Evolutionary conservation across 2,113 vertebrate genomes (phyloP).

Genomic region (Melospiza melodia): DNA sequence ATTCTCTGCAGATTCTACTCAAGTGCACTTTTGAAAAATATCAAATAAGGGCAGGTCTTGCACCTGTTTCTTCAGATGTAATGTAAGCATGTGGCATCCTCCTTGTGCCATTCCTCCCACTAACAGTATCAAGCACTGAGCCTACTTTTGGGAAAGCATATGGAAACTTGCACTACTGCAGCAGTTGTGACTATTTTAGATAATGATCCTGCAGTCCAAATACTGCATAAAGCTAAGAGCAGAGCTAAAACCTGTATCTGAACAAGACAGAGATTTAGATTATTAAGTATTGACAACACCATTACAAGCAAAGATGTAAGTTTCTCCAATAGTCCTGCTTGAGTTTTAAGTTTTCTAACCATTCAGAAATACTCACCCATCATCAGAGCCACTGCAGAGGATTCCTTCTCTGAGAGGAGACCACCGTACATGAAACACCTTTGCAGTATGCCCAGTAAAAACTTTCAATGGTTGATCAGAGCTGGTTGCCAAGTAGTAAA

Average conservation of each 20-base stretch:
- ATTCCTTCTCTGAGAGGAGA: constrained; percentile 96
- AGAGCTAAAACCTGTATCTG: background rate
- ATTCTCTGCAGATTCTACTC: background rate
- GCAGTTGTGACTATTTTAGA: background rate
- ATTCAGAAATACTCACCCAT: constrained; percentile 78
- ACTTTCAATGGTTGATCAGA: constrained; percentile 95
- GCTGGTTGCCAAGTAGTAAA: constrained; percentile 96
- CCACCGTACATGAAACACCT: constrained; percentile 97
- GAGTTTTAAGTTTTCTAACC: background rate
- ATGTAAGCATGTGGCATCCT: background rate
- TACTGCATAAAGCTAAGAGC: background rate
- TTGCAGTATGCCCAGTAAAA: constrained; percentile 91
- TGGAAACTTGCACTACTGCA: background rate
- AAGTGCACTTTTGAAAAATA: background rate
- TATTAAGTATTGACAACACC: background rate
- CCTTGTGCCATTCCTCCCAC: background rate
- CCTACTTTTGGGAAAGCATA: background rate
- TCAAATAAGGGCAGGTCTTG: background rate
- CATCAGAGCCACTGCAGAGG: constrained; percentile 96
- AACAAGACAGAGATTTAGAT: background rate
- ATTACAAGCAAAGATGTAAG: background rate
- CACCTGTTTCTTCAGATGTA: background rate
- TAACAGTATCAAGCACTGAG: background rate
- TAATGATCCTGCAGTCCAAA: background rate
- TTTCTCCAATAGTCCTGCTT: background rate